A percentile compares a stretch with the other conserved stretches of the same genome.
Conservation (phyloP, 2,888 invertebrate genomes). For the Nowickia ferox region DNA sequence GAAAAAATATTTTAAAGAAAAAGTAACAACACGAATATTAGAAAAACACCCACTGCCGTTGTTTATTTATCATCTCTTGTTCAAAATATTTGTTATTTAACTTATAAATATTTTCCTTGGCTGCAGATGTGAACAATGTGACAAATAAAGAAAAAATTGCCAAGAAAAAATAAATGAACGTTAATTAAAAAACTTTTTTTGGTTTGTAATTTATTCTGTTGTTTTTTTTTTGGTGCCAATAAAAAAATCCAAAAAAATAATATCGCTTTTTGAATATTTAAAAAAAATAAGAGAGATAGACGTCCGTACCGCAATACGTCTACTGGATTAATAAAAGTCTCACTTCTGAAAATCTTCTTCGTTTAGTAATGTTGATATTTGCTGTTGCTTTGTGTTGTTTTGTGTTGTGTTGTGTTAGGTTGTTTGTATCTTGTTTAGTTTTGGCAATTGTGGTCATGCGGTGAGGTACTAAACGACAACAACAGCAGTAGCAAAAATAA, state of each 20-base stretch:
- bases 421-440: slow-evolving; percentile 29
- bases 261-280: slow-evolving; percentile 36
- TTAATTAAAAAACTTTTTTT: slow-evolving; percentile 49
- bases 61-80: slow-evolving; percentile 38
- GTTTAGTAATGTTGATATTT: slow-evolving; percentile 30
- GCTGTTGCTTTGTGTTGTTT: slow-evolving; percentile 12
- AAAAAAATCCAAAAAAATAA: not conserved
- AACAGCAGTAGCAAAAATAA: slow-evolving; percentile 18
- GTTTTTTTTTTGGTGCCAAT: slow-evolving; percentile 27
- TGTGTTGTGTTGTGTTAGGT: slow-evolving; percentile 23
- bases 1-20: not conserved
- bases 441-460: slow-evolving; percentile 64
- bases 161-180: slow-evolving; percentile 28
- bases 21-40: slow-evolving; percentile 41
- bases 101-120: not conserved
- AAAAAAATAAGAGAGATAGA: slow-evolving; percentile 72
- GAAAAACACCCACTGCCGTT: slow-evolving; percentile 58
- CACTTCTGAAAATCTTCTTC: slow-evolving; percentile 73
- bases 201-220: slow-evolving; percentile 51
- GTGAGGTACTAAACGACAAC: slow-evolving; percentile 48
- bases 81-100: slow-evolving; percentile 4
- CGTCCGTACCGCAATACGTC: slow-evolving; percentile 81
- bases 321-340: slow-evolving; percentile 79
- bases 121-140: slow-evolving; percentile 4
- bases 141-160: slow-evolving; percentile 4